Evolutionary conservation across 1,140 invertebrate species (phyloP), one percentile per base, ranked within the genome.

Genomic region (Pachypeltis micranthus): DNA sequence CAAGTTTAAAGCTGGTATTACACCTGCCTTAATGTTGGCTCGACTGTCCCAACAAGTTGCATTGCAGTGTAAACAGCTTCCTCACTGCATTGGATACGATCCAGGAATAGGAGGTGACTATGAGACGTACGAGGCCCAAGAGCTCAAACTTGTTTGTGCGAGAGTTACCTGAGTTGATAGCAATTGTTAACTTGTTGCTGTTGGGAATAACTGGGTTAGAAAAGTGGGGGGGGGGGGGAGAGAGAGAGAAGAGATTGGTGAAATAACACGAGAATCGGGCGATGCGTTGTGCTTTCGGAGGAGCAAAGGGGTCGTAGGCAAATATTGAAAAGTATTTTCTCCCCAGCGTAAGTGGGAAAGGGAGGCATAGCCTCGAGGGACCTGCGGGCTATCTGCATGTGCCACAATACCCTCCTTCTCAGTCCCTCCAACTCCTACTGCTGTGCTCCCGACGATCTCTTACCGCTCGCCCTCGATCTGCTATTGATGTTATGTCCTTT

Each of bases 301-400:
- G 47, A 10, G 7, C 12, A 21, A 51, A 51, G 19, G 47, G 47
- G 47, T 51, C 47, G 47, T 51, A 51, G 47, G 47, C 47, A 51
- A 51, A 51, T 51, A 51, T 51, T 51, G 47, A 51, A 51, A 51
- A 51, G 47, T 51, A 51, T 51, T 51, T 51, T 51, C 21, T 16
- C 47, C 23, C 47, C 23, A 21, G 34, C 12, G 47, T 51, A 51
- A 51, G 47, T 51, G 47, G 23, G 47, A 51, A 51, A 51, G 47
- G 47, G 23, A 51, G 47, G 47, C 12, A 4, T 7, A 10, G 47
- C 47, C 47, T 51, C 47, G 47, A 51, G 47, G 47, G 47, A 51
- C 47, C 47, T 51, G 47, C 47, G 47, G 47, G 47, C 47, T 51
- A 51, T 51, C 47, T 51, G 19, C 47, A 51, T 51, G 47, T 51